Base-by-base conservation (phyloP, 2,797 vertebrate genomes). In the Dryobates pubescens region DNA sequence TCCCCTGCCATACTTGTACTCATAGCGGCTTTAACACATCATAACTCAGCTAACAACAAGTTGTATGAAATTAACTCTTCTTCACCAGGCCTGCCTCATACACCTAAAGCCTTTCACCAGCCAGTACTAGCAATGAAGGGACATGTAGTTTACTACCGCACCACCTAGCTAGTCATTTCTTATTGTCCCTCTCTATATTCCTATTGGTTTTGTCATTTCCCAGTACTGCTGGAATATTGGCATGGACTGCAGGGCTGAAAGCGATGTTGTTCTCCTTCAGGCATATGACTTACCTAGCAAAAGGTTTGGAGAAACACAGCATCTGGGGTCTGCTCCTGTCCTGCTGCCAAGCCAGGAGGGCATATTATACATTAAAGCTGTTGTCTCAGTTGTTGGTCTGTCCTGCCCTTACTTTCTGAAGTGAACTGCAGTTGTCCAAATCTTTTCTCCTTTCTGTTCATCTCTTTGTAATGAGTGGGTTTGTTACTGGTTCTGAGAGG, bases 401-500 rank as follows among this genome's bases (percentile, higher is more conserved):
- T 68, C 78, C 24, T 79, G 41, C 83, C 78, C 61, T 83, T 45
- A n/a, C 36, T 82, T 93, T 84, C 43, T 84, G 38, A 89, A 70
- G 26, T 34, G 47, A 88, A 80, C 67, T 38, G 30, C 68, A 79
- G 84, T 53, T 89, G 71, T 58, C 24, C 90, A 89, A 51, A 59
- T 43, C 38, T n/a, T 68, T 92, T 58, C 45, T 45, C 70, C 58
- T 68, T 70, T 34, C 47, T 9, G 8, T 72, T 69, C 51, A 34
- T 59, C 53, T 82, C 45, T 71, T 65, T 70, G 32, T 45, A 83
- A 63, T 1, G 4, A 57, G 23, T 15, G 23, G 34, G 38, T 87
- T 90, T 9, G 2, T 87, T 95, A 70, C 34, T 88, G 56, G 22
- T 61, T 96, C 90, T 38, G 89, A 90, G 92, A 93, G 47, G 56